Evolutionary conservation across 2,113 vertebrate genomes (phyloP), one percentile per base, ranked within the genome.

Genomic region (Rhabdornis inornatus): DNA sequence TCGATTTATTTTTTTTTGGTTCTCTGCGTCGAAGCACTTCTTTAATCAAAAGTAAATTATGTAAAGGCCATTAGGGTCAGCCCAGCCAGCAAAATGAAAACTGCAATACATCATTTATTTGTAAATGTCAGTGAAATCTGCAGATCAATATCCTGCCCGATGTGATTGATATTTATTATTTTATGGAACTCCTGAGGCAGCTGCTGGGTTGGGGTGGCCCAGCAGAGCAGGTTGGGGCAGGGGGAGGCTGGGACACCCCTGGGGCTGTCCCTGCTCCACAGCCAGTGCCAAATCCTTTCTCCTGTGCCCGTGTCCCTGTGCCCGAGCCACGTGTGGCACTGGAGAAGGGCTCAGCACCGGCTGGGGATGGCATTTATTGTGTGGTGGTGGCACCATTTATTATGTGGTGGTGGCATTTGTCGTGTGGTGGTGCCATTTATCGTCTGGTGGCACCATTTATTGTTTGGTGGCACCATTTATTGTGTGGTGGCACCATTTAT

Each of bases 21-120:
- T 97, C 93, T 94, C 75, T 71, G 96, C 94, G 74, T 96, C 98
- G 97, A 98, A 98, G 97, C 97, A 98, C 95, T 98, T 95, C 97
- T 98, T 99, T 98, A 98, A 98, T 98, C 97, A 98, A 98, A 98
- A 97, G 97, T 98, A 98, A 98, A 98, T 97, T 98, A 98, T 97
- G 97, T 96, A 98, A 98, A 98, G 98, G 98, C 98, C 97, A 81
- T 68, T 33, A 81, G 93, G 97, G 96, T 96, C 96, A 97, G 94
- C 81, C 94, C 89, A 96, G 97, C 91, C 91, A 96, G 97, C 95
- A 87, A 95, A 92, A 97, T 95, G 94, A 96, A 97, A 96, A 94
- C 97, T 95, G 97, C 96, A 97, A 98, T 98, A 96, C 97, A 98
- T 98, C 98, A 98, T 96, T 97, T 98, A 96, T 98, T 97, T 93